A percentile compares a stretch with the other conserved stretches of the same genome.
phyloP scores from a whole-genome alignment of 2,113 vertebrate genomes.

The Corapipo altera region DNA sequence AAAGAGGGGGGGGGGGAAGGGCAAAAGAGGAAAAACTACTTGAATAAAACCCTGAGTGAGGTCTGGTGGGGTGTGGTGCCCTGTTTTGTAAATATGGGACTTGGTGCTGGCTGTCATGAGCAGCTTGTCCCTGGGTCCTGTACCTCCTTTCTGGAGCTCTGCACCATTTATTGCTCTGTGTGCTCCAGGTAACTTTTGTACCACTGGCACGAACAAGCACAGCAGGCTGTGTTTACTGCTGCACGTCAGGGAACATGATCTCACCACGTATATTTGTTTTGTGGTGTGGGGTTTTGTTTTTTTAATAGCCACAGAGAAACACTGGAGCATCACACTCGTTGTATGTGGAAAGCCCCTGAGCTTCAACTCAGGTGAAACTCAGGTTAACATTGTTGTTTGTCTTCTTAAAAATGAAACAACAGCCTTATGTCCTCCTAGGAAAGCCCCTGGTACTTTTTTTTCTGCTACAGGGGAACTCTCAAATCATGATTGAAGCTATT shows the following conservation, averaged over 20 bases:
- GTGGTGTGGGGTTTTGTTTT: background rate
- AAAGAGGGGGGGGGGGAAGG: fast-evolving
- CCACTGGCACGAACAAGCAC: fast-evolving
- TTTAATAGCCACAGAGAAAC: background rate
- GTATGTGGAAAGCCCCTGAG: background rate
- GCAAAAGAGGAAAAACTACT: background rate
- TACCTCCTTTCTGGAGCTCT: fast-evolving
- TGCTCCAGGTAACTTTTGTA: fast-evolving
- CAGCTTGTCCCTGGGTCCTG: fast-evolving
- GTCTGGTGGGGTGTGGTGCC: background rate
- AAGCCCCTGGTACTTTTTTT: background rate
- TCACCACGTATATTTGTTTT: fast-evolving
- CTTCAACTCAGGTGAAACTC: background rate
- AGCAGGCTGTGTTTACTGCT: background rate
- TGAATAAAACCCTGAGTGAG: background rate
- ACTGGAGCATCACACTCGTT: fast-evolving
- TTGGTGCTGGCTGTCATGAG: background rate
- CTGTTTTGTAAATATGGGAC: background rate
- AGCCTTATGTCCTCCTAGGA: background rate
- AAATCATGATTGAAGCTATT: fast-evolving
- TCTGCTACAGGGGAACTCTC: background rate
- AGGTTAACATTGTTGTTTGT: fast-evolving
- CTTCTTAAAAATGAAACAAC: background rate
- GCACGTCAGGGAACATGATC: fast-evolving
- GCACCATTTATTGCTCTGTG: fast-evolving